phyloP scores from a whole-genome alignment of 2,888 invertebrate genomes.

The Stegana nigrithorax region DNA sequence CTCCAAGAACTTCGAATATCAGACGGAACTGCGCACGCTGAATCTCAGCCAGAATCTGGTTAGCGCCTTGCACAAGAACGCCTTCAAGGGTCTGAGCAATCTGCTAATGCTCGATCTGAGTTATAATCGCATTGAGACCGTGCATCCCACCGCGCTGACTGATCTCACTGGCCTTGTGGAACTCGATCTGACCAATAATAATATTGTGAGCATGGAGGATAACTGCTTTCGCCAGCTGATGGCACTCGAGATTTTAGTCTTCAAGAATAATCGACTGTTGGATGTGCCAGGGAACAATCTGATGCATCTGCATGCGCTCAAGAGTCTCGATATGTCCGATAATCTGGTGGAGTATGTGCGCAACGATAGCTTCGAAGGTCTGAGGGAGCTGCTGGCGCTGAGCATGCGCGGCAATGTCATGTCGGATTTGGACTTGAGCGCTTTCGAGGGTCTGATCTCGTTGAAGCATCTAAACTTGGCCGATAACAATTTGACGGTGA shows the following conservation, averaged over 20 bases:
- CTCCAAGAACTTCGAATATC: constrained; percentile 83
- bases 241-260: constrained; percentile 78
- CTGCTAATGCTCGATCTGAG: constrained; percentile 80
- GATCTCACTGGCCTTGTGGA: constrained; percentile 80
- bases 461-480: constrained; percentile 81
- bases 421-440: constrained; percentile 76
- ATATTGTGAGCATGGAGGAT: constrained; percentile 78
- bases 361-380: constrained; percentile 78
- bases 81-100: constrained; percentile 79
- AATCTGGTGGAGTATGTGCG: constrained; percentile 82
- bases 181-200: constrained; percentile 82
- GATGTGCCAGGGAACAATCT: constrained; percentile 81
- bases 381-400: constrained; percentile 78
- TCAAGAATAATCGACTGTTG: constrained; percentile 83
- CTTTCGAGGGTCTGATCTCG: constrained; percentile 80
- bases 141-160: constrained; percentile 81
- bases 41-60: constrained; percentile 84
- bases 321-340: constrained; percentile 80
- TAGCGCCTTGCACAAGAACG: constrained; percentile 78
- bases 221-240: constrained; percentile 78
- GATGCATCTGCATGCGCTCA: constrained; percentile 75
- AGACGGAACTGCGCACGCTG: constrained; percentile 78
- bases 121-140: constrained; percentile 80
- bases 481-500: constrained; percentile 82
- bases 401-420: constrained; percentile 83